Evolutionary conservation across 92 coral and sea anemone genomes (phyloP).

Genomic region (Meandrina meandrites): DNA sequence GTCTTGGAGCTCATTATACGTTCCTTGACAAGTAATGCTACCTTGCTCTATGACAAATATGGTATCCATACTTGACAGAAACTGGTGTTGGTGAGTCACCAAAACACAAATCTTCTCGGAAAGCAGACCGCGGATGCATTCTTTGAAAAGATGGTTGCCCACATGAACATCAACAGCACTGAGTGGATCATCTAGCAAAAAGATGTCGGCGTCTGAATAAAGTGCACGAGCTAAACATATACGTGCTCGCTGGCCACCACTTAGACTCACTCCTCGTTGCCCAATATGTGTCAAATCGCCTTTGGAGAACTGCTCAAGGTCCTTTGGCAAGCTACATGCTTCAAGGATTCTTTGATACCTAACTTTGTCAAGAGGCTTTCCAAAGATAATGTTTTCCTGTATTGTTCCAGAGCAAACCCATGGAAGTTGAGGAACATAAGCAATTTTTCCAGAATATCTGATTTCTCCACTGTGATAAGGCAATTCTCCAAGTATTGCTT

Average conservation of each 20-base stretch:
- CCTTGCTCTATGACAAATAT: conserved; percentile 47
- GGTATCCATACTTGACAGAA: conserved; percentile 35
- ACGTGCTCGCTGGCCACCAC: conserved; percentile 52
- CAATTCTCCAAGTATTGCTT: conserved; percentile 57
- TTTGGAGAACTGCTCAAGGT: conserved; percentile 31
- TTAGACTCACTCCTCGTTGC: conserved; percentile 39
- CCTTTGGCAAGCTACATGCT: conserved; percentile 58
- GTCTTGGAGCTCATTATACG: conserved; percentile 18
- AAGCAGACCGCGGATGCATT: conserved; percentile 59
- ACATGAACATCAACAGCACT: conserved; percentile 43
- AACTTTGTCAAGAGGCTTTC: conserved; percentile 31
- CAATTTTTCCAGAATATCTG: conserved; percentile 43
- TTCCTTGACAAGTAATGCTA: conserved; percentile 22
- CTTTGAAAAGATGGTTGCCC: conserved; percentile 22
- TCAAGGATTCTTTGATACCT: conserved; percentile 54
- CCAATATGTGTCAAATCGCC: conserved; percentile 47
- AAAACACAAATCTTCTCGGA: conserved; percentile 48
- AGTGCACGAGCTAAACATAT: conserved; percentile 43
- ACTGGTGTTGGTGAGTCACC: conserved; percentile 65
- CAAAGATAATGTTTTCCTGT: conserved; percentile 60
- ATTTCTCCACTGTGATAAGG: conserved; percentile 58
- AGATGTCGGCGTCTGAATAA: conserved; percentile 34
- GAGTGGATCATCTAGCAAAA: conserved; percentile 39
- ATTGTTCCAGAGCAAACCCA: conserved; percentile 74
- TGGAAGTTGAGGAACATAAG: conserved; percentile 60